Base-by-base conservation (phyloP, 2,797 vertebrate genomes). In the Poeciliopsis infans region DNA sequence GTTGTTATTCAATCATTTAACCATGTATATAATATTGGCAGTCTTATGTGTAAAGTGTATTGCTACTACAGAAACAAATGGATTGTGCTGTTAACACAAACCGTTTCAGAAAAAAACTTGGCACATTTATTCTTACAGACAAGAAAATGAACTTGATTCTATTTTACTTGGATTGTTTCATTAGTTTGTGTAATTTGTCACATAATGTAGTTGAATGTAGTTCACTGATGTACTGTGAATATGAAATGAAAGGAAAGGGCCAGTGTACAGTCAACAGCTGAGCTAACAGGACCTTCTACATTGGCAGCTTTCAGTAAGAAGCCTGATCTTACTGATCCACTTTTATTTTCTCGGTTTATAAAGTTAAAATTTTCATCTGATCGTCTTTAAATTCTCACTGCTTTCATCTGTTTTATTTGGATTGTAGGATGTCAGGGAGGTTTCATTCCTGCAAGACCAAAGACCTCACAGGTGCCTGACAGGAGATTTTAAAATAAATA, bases 181-280 rank as follows among this genome's bases (percentile, higher is more conserved):
- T 23, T 11, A 20, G 18, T 41, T 39, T 66, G 20, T 66, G 31
- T 36, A 64, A 64, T 66, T 39, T 66, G 39, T 36, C 20, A 39
- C 33, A 5, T 23, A 12, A 23, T 11, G 5, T 39, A 39, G 33
- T 33, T 20, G 7, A 31, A 31, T 31, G 31, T 31, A 31, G 31
- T 31, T 31, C 31, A 31, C 2, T 46, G 23, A 75, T 31, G 55
- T 23, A 64, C 36, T 49, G 15, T 57, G 41, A 20, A 31, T 47
- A 0, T 4, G 79, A 47, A 16, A 57, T 83, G 45, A 76, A 77
- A 69, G 83, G 71, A 76, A 79, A 69, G 83, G 76, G 33, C 61
- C 84, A 2, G 23, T 15, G 4, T 28, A 64, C 12, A 66, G 55
- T 45, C 11, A 46, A n/a, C 72, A 69, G 36, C 39, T 72, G 16